phyloP scores from a whole-genome alignment of 1,140 invertebrate species.

The Zeugodacus cucurbitae region DNA sequence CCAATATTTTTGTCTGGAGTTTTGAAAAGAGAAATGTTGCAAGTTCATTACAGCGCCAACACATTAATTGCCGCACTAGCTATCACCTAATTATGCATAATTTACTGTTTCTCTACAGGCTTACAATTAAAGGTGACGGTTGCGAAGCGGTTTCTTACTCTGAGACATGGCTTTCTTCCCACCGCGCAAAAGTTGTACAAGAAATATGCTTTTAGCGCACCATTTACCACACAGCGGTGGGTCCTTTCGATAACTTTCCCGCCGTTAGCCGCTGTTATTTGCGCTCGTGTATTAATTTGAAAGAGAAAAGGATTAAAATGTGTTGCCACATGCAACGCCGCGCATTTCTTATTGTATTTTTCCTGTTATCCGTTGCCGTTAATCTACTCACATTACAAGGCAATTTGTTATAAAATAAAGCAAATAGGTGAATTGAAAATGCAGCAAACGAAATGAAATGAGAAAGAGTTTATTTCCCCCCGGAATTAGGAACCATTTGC shows the following conservation, averaged over 20 bases:
- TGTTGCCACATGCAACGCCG: slow-evolving; percentile 44
- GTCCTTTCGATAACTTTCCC: neutral
- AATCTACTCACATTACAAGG: slow-evolving; percentile 47
- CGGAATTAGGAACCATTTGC: slow-evolving; percentile 3
- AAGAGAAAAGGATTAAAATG: slow-evolving; percentile 44
- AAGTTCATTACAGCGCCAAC: neutral
- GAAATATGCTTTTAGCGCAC: slow-evolving; percentile 38
- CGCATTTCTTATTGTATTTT: neutral
- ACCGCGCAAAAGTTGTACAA: slow-evolving; percentile 8
- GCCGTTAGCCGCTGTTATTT: neutral
- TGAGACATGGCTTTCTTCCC: neutral
- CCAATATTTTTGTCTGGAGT: neutral
- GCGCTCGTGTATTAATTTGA: neutral
- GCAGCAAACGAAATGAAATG: neutral
- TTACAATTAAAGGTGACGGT: no score
- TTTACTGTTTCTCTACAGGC: no score
- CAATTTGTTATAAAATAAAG: slow-evolving; percentile 42
- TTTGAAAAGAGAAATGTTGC: neutral
- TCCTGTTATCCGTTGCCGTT: slow-evolving; percentile 36
- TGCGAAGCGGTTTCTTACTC: neutral
- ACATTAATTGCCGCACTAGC: neutral
- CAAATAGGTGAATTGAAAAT: neutral
- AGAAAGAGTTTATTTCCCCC: neutral
- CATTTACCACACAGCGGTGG: slow-evolving; percentile 28
- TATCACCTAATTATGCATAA: no score